Evolutionary conservation across 2,888 invertebrate genomes (phyloP).

Genomic region (Bembecia ichneumoniformis): DNA sequence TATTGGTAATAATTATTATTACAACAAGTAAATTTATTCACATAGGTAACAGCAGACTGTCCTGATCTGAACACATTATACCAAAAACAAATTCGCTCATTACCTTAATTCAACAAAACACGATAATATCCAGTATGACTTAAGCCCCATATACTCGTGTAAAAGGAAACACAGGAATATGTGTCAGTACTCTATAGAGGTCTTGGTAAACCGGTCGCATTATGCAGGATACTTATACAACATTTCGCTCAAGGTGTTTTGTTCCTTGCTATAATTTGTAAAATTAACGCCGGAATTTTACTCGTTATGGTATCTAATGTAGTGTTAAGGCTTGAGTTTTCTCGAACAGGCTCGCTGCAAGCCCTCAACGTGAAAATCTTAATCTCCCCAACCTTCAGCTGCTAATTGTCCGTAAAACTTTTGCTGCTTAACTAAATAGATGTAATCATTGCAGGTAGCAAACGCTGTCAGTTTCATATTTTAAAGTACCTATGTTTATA

Average conservation of each 20-base stretch:
- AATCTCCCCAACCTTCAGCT: too few relatives aligned
- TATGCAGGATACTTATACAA: conserved; percentile 9
- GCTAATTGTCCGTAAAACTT: too few relatives aligned
- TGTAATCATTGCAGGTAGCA: too few relatives aligned
- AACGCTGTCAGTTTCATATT: too few relatives aligned
- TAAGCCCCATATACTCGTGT: conserved; percentile 8
- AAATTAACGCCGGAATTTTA: not conserved
- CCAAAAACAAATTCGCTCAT: conserved; percentile 41
- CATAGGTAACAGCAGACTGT: conserved; percentile 8
- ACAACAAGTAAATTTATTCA: conserved; percentile 20
- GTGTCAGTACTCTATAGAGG: conserved; percentile 2
- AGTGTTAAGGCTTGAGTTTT: not conserved
- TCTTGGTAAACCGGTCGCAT: conserved; percentile 3
- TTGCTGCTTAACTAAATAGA: too few relatives aligned
- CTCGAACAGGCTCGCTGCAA: not conserved
- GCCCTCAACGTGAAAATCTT: too few relatives aligned
- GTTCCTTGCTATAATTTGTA: conserved; percentile 12
- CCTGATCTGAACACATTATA: conserved; percentile 35
- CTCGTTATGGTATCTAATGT: not conserved
- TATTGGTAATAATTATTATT: conserved; percentile 6
- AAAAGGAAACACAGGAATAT: too few relatives aligned
- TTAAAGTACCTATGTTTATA: too few relatives aligned
- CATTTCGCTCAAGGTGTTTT: conserved; percentile 19
- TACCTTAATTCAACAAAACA: conserved; percentile 30
- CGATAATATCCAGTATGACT: conserved; percentile 14